These are phyloP conservation scores for Hystrix brachyura DNA, from an alignment of 2,113 vertebrate species.

Conservation along the genomic window DNA sequence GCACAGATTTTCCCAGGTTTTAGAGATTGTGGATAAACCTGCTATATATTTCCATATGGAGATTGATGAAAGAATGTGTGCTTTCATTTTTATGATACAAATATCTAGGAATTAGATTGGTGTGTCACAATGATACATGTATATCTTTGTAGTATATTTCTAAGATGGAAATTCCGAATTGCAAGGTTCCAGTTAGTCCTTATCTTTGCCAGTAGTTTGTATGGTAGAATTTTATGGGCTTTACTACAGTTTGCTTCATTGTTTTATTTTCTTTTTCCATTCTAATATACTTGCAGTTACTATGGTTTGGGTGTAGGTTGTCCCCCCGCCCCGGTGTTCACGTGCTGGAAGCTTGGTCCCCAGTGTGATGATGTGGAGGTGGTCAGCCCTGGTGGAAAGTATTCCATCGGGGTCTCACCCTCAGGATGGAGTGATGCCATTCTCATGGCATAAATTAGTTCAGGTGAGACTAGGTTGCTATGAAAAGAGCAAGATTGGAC, in stretches of 20 bases:
- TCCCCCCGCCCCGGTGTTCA: rapidly evolving
- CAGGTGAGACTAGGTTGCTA: background rate
- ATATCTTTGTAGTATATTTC: background rate
- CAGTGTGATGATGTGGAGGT: background rate
- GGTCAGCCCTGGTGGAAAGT: too few relatives aligned
- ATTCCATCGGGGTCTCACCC: too few relatives aligned
- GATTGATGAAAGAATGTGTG: background rate
- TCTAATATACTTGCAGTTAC: background rate
- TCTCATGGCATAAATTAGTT: background rate
- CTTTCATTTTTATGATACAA: background rate
- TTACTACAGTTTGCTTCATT: background rate
- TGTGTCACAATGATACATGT: background rate
- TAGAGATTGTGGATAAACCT: background rate
- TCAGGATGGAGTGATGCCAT: background rate
- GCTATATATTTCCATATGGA: background rate
- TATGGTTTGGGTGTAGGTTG: background rate
- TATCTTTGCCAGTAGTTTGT: background rate
- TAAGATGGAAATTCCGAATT: background rate
- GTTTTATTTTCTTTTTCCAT: background rate
- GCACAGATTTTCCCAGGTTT: background rate
- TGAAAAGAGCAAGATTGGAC: background rate
- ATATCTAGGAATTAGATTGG: background rate
- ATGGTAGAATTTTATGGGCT: background rate
- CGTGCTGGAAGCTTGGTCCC: too few relatives aligned
- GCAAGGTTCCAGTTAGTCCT: background rate